Percentiles rank a stretch among this genome's conserved stretches.
Conservation (phyloP, 2,888 invertebrate species). For the Mesorhabditis sp. region DNA sequence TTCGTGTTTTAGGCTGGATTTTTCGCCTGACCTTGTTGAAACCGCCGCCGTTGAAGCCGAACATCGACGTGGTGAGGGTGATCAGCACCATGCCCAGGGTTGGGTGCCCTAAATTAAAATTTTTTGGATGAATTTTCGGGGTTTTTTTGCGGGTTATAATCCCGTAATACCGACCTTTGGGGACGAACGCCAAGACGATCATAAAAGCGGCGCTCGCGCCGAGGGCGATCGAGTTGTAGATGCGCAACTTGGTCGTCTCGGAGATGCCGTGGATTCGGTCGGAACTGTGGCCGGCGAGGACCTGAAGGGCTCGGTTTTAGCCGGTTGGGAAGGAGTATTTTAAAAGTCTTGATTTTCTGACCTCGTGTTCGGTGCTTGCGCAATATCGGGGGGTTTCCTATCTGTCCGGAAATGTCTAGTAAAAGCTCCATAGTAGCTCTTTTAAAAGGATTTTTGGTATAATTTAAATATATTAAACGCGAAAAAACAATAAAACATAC, state of each 20-base stretch:
- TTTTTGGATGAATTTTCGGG: background rate
- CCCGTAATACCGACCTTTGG: conserved; percentile 13
- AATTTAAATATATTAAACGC: too few species aligned
- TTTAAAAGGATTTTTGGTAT: too few species aligned
- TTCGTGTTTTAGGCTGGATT: background rate
- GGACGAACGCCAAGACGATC: conserved; percentile 44
- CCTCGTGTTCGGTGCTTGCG: too few species aligned
- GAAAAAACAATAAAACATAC: too few species aligned
- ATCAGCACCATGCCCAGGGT: conserved; percentile 38
- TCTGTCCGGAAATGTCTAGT: too few species aligned
- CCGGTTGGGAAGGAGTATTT: too few species aligned
- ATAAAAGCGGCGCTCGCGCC: conserved; percentile 50
- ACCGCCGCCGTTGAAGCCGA: conserved; percentile 55
- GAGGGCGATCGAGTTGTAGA: conserved; percentile 51
- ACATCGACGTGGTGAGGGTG: conserved; percentile 52
- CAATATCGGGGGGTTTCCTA: too few species aligned
- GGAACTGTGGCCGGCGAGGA: conserved; percentile 50
- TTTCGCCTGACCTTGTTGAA: conserved; percentile 45
- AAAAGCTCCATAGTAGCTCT: too few species aligned
- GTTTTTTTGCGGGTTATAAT: background rate
- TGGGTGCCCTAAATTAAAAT: conserved; percentile 26
- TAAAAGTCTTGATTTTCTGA: too few species aligned
- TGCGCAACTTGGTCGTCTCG: conserved; percentile 48
- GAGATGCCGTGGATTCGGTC: conserved; percentile 42
- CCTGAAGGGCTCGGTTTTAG: conserved; percentile 16